Conservation (phyloP, 2,888 invertebrate species). For the Napeogenes inachia region DNA sequence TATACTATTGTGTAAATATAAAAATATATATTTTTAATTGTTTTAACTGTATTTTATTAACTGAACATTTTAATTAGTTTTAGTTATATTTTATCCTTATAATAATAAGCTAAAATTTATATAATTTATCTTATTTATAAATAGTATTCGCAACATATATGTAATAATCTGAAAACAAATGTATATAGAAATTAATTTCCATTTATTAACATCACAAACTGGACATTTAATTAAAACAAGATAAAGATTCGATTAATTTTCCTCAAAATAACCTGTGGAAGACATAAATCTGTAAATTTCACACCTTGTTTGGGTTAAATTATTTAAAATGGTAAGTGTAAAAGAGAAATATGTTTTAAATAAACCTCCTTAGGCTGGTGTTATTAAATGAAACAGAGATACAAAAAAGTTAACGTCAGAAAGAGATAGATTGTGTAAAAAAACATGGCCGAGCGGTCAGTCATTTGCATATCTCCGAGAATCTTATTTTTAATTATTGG, state of each 20-base stretch:
- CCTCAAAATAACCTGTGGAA: conserved; percentile 40
- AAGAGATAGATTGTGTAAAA: conserved; percentile 34
- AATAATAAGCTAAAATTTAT: too few species aligned
- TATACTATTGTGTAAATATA: neutral
- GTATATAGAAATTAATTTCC: conserved; percentile 28
- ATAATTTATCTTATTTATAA: too few species aligned
- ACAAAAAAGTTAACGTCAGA: conserved; percentile 25
- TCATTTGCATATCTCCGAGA: conserved; percentile 63
- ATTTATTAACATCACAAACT: conserved; percentile 34
- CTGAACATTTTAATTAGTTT: too few species aligned
- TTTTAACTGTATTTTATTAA: too few species aligned
- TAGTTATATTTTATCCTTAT: too few species aligned
- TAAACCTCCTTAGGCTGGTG: conserved; percentile 19
- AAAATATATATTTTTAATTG: neutral
- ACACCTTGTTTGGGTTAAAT: conserved; percentile 44
- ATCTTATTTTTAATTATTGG: conserved; percentile 64
- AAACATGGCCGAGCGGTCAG: conserved; percentile 43
- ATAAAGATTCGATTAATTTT: conserved; percentile 44
- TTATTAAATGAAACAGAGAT: conserved; percentile 21
- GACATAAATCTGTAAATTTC: conserved; percentile 42
- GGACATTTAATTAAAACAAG: conserved; percentile 36
- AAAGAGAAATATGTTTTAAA: conserved; percentile 42
- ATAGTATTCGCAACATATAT: too few species aligned
- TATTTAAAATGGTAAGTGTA: conserved; percentile 26
- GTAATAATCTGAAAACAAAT: too few species aligned